A percentile compares a stretch with the other conserved stretches of the same genome.
Evolutionary conservation across 1,140 invertebrate genomes (phyloP).

Genomic region (Meloidogyne hapla): DNA sequence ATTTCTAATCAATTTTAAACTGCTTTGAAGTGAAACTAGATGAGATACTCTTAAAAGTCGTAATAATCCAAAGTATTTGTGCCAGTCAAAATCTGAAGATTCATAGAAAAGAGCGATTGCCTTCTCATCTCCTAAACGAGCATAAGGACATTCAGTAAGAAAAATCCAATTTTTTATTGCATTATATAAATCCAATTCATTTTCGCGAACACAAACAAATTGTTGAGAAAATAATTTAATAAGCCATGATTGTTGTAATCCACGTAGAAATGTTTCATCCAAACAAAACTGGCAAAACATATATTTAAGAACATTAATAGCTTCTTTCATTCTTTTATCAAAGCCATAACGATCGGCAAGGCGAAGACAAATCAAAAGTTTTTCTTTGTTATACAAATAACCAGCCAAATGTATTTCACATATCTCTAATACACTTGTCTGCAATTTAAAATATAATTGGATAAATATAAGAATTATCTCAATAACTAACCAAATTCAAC

Average conservation of each 20-base stretch:
- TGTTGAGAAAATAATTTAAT: constrained; percentile 5
- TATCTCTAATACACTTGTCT: constrained; percentile 24
- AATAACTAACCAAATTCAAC: constrained; percentile 33
- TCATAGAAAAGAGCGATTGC: constrained; percentile 1
- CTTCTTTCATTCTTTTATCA: background rate
- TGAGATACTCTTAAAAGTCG: constrained; percentile 17
- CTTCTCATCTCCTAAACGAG: background rate
- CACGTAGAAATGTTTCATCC: constrained; percentile 15
- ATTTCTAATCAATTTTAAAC: background rate
- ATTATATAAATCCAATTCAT: constrained; percentile 33
- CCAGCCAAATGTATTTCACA: constrained; percentile 29
- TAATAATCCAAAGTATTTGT: background rate
- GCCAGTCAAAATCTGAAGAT: background rate
- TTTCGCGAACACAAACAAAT: constrained; percentile 32
- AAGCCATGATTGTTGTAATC: constrained; percentile 32
- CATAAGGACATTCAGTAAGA: background rate
- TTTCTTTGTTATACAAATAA: constrained; percentile 22
- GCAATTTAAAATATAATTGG: constrained; percentile 5
- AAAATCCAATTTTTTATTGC: constrained; percentile 29
- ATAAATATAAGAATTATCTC: no score
- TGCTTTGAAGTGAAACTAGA: constrained; percentile 3
- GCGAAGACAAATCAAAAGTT: constrained; percentile 25
- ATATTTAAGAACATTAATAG: constrained; percentile 16
- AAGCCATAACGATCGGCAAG: constrained; percentile 30
- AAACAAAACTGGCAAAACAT: constrained; percentile 28